phyloP scores from a whole-genome alignment of 1,140 invertebrate species.

The Drosophila tristis region DNA sequence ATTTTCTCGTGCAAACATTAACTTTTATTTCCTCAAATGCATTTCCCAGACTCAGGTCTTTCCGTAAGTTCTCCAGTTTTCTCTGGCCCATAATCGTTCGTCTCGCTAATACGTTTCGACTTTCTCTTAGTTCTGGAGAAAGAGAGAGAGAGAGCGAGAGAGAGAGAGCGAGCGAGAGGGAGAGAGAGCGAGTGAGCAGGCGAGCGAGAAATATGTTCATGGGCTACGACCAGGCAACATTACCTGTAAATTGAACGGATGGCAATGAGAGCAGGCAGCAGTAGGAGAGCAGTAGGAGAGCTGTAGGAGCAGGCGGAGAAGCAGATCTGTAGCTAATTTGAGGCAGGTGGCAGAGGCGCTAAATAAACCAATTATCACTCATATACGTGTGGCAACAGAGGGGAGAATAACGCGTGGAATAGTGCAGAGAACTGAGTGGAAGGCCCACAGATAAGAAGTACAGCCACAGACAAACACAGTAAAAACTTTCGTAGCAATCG shows the following conservation, averaged over 20 bases:
- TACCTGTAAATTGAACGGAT: constrained; percentile 9
- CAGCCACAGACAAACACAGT: too few relatives aligned
- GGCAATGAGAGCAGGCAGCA: too few relatives aligned
- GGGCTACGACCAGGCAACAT: neutral
- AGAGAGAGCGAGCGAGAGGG: too few relatives aligned
- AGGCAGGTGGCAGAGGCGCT: neutral
- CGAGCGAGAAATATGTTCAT: constrained; percentile 5
- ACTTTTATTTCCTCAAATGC: constrained; percentile 74
- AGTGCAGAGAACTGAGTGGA: neutral
- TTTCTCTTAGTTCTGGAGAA: neutral
- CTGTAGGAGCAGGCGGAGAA: neutral
- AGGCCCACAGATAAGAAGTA: neutral
- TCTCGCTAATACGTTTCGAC: constrained; percentile 46
- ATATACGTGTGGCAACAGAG: neutral
- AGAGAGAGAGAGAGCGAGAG: too few relatives aligned
- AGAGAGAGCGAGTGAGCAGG: neutral
- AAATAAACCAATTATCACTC: constrained; percentile 5
- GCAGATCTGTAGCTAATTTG: neutral
- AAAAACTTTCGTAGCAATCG: too few relatives aligned
- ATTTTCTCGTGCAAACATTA: constrained; percentile 69
- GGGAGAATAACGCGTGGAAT: too few relatives aligned
- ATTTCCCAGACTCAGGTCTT: constrained; percentile 40
- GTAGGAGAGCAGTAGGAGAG: too few relatives aligned
- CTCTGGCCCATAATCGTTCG: constrained; percentile 37
- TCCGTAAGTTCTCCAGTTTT: constrained; percentile 32